These are phyloP conservation scores for Heterodera schachtii DNA, from an alignment of 1,140 invertebrate species.

Conservation along the genomic window DNA sequence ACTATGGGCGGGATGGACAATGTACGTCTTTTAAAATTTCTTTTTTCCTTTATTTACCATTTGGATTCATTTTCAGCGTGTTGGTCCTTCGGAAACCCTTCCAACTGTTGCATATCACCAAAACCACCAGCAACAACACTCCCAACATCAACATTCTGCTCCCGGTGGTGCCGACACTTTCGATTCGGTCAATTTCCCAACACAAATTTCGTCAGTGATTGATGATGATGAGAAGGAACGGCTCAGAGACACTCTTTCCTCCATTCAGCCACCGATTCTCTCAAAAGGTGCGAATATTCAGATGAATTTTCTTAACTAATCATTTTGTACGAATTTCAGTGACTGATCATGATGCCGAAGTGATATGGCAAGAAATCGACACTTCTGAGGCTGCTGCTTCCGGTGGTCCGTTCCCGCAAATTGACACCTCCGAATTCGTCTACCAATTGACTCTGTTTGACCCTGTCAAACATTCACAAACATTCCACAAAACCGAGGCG, in stretches of 20 bases:
- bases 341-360: constrained; percentile 46
- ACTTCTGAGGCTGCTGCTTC: constrained; percentile 60
- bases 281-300: constrained; percentile 17
- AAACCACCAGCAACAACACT: constrained; percentile 2
- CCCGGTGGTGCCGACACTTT: constrained; percentile 3
- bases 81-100: neutral
- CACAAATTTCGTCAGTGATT: constrained; percentile 32
- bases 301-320: neutral
- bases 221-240: constrained; percentile 59
- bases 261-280: constrained; percentile 49
- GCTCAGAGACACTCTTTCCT: constrained; percentile 49
- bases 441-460: constrained; percentile 60
- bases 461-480: neutral
- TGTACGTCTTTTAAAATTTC: neutral
- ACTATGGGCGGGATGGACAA: neutral
- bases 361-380: constrained; percentile 60
- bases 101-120: neutral
- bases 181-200: constrained; percentile 11
- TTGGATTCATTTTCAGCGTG: neutral
- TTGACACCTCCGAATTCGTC: constrained; percentile 57
- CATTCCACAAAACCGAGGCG: constrained; percentile 29
- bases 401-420: constrained; percentile 63
- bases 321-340: constrained; percentile 2
- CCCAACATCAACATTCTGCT: constrained; percentile 17
- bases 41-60: neutral